Evolutionary conservation across 2,113 vertebrate species (phyloP).

Genomic region (Carlito syrichta): DNA sequence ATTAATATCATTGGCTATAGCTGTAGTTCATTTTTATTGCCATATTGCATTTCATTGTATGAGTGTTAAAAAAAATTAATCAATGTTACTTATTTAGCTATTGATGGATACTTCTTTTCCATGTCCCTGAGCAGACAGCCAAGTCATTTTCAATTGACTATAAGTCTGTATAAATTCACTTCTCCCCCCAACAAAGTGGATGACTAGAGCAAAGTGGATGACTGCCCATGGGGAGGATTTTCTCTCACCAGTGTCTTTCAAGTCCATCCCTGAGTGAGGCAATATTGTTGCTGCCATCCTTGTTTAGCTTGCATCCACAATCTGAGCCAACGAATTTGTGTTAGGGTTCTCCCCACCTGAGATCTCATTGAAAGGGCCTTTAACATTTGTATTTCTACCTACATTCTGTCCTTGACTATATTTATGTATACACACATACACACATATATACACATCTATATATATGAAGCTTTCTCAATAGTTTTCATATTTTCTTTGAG

Average conservation of each 20-base stretch:
- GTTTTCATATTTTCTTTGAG: neutral
- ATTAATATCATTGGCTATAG: neutral
- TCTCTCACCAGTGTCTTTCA: neutral
- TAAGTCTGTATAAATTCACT: neutral
- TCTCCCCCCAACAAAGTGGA: neutral
- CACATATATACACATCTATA: too few relatives aligned
- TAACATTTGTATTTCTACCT: neutral
- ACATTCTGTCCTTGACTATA: neutral
- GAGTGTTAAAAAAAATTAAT: neutral
- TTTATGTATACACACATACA: too few relatives aligned
- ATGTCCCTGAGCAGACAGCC: neutral
- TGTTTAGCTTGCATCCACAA: neutral
- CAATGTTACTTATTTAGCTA: neutral
- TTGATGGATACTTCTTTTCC: neutral
- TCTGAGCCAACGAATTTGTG: neutral
- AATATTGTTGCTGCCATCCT: neutral
- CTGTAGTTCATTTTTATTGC: neutral
- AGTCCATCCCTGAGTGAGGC: neutral
- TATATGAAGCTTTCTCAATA: neutral
- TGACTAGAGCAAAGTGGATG: too few relatives aligned
- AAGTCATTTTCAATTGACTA: neutral
- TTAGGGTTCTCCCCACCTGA: neutral
- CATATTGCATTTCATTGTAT: neutral
- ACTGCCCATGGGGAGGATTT: neutral
- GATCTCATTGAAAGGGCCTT: neutral